Evolutionary conservation across 2,797 vertebrate species (phyloP).

Genomic region (Chaetophractus vellerosus): DNA sequence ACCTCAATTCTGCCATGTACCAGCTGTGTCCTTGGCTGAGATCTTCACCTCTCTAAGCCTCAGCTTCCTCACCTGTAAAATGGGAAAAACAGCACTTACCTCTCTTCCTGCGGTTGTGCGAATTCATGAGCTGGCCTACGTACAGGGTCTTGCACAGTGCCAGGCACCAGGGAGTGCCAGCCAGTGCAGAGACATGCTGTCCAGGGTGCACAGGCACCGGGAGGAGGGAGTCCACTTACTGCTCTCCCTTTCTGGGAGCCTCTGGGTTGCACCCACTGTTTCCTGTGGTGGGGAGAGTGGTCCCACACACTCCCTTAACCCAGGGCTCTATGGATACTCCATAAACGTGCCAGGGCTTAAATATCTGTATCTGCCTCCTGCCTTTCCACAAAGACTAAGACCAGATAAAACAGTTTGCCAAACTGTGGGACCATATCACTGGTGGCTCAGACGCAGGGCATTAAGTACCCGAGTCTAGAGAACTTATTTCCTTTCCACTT

Average conservation of each 20-base stretch:
- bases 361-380: not conserved
- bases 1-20: not conserved
- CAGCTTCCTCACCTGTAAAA: not conserved
- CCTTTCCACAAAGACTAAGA: not conserved
- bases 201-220: rapidly evolving
- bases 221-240: not conserved
- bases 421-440: not conserved
- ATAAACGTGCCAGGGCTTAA: not conserved
- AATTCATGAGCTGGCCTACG: not conserved
- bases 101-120: not conserved
- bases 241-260: not conserved
- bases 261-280: not conserved
- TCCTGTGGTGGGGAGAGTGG: not conserved
- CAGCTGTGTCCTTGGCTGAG: not conserved
- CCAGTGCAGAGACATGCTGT: not conserved
- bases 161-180: not conserved
- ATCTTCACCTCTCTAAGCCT: not conserved
- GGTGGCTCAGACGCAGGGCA: not conserved
- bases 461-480: not conserved
- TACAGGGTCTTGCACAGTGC: not conserved
- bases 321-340: not conserved
- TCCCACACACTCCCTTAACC: not conserved
- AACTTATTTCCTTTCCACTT: not conserved
- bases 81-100: too few relatives aligned
- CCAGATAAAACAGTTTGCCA: not conserved